phyloP scores from a whole-genome alignment of 1,140 invertebrate genomes.

The Drosophila auraria region DNA sequence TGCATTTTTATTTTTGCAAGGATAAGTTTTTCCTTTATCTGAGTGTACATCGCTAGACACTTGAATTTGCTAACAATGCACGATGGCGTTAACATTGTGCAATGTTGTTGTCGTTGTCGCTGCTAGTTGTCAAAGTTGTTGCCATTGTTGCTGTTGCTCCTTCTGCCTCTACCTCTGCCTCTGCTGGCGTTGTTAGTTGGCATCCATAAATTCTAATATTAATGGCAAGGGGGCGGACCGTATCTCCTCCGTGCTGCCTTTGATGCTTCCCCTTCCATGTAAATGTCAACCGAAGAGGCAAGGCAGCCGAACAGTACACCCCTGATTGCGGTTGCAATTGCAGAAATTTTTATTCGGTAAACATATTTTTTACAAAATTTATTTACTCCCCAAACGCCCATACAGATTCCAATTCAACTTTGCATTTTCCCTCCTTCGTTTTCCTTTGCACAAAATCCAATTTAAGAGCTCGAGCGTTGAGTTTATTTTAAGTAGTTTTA shows the following conservation, averaged over 20 bases:
- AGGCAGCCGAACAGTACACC: not conserved
- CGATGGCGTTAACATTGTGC: constrained; percentile 74
- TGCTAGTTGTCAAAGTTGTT: constrained; percentile 54
- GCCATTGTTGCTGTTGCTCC: constrained; percentile 38
- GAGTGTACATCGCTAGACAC: constrained; percentile 55
- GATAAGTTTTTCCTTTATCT: not conserved
- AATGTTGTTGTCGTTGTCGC: constrained; percentile 61
- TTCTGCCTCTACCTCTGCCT: constrained; percentile 17
- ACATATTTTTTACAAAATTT: constrained; percentile 74
- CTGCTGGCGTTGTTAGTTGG: constrained; percentile 66
- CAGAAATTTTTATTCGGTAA: constrained; percentile 63
- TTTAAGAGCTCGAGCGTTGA: constrained; percentile 61
- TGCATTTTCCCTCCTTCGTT: constrained; percentile 17
- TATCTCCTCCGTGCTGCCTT: constrained; percentile 52
- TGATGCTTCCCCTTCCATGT: constrained; percentile 80
- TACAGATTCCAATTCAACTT: constrained; percentile 35
- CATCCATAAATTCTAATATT: constrained; percentile 81
- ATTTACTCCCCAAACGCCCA: constrained; percentile 53
- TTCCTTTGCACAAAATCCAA: constrained; percentile 60
- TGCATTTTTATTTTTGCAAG: too few relatives aligned
- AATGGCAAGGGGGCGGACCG: constrained; percentile 60
- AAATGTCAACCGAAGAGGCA: constrained; percentile 62
- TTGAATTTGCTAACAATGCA: constrained; percentile 79
- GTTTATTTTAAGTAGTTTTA: constrained; percentile 81
- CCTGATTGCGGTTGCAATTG: constrained; percentile 73